These are phyloP conservation scores for Mamestra configurata DNA, from an alignment of 1,140 invertebrate genomes.

Conservation along the genomic window DNA sequence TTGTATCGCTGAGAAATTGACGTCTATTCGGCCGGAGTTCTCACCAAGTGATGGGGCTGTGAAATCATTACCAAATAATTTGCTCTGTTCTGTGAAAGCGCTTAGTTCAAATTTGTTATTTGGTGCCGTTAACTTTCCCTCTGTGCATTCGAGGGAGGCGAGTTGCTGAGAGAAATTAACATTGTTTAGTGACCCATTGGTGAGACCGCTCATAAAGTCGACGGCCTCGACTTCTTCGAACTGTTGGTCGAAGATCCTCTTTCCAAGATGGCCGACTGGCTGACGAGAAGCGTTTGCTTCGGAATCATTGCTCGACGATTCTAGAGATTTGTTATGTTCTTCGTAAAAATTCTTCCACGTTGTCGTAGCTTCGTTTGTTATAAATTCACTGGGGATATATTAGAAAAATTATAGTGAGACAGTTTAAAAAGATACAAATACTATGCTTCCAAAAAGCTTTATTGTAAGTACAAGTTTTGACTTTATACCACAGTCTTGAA, in stretches of 20 bases:
- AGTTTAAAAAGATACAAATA: not conserved
- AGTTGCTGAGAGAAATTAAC: constrained; percentile 72
- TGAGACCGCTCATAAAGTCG: constrained; percentile 58
- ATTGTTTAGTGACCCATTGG: constrained; percentile 70
- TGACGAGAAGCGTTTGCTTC: constrained; percentile 62
- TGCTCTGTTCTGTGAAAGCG: constrained; percentile 72
- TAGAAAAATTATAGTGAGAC: not conserved
- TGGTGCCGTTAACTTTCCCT: constrained; percentile 65
- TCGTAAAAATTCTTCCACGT: constrained; percentile 85
- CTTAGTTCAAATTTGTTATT: constrained; percentile 75
- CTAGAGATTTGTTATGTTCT: constrained; percentile 80
- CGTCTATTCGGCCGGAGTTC: constrained; percentile 70
- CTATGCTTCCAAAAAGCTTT: too few species aligned
- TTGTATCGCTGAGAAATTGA: constrained; percentile 76
- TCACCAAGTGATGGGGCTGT: constrained; percentile 64
- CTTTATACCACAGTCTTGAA: too few species aligned
- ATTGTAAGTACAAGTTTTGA: too few species aligned
- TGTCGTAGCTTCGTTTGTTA: constrained; percentile 80
- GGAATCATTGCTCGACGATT: constrained; percentile 77
- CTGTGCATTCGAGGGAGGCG: constrained; percentile 64
- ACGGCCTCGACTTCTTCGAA: constrained; percentile 77
- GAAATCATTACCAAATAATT: constrained; percentile 74
- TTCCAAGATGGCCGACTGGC: constrained; percentile 72
- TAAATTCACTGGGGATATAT: constrained; percentile 74
- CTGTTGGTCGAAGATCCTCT: constrained; percentile 77